A percentile compares a stretch with the other conserved stretches of the same genome.
Conservation (phyloP, 2,888 invertebrate genomes). For the Himalopsyche kuldschensis region DNA sequence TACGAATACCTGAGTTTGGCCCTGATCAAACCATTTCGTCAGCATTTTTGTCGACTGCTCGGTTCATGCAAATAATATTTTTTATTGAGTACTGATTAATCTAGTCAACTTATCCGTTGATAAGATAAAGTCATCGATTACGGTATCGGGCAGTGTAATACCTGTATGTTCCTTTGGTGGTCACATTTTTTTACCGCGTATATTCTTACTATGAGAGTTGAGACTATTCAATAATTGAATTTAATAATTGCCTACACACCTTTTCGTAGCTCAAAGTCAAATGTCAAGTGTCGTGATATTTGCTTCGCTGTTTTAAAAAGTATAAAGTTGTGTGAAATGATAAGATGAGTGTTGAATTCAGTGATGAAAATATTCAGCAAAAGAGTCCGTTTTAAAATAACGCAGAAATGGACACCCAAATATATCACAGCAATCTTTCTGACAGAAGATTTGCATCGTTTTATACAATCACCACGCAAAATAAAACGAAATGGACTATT, state of each 20-base stretch:
- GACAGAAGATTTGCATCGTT: constrained; percentile 23
- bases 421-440: constrained; percentile 10
- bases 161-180: no score
- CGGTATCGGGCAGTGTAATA: no score
- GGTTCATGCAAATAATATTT: no score
- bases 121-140: no score
- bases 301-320: background rate
- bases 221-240: background rate
- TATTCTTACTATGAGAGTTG: no score
- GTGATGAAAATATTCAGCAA: background rate
- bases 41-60: no score
- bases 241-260: background rate
- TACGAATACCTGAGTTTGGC: no score
- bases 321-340: background rate
- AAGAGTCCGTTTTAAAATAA: background rate
- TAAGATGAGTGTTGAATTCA: background rate
- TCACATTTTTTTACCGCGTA: no score
- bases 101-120: no score
- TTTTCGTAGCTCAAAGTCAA: background rate
- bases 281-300: background rate
- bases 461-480: background rate
- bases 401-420: constrained; percentile 7
- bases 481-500: constrained; percentile 22
- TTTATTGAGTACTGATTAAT: no score
- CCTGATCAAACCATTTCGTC: no score